Base-by-base conservation (phyloP, 2,888 invertebrate genomes). In the Athetis lepigone region DNA sequence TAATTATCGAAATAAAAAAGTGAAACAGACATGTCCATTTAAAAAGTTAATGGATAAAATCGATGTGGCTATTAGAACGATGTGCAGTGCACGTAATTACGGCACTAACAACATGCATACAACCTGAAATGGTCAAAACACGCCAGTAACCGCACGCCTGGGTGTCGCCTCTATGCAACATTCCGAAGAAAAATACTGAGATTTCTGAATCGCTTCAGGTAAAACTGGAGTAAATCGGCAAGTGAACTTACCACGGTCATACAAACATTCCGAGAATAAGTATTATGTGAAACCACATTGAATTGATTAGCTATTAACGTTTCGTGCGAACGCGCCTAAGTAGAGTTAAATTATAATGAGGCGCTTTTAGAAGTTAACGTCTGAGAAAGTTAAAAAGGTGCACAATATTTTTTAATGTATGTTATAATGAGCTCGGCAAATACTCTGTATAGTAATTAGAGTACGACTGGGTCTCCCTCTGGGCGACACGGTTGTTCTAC, bases 121-220 rank as follows among this genome's bases (percentile, higher is more conserved):
- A 71, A 74, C 86, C 86, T 83, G 85, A 87, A 91, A 92, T 90
- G 90, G 92, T 84, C 88, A 88, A 86, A 90, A 80, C 86, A 87
- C 79, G 87, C 84, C 76, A 77, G 76, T 79, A 70, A 74, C 76
- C 73, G 81, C 85, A 81, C 77, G 77, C 79, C 74, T 39, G 66
- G 40, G 56, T 57, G 77, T 81, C 77, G 81, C 81, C 82, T 81
- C 66, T 71, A 70, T 63, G 75, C 83, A 75, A 77, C 81, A 85
- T 87, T 91, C 85, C 81, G 62, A 76, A 77, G 84, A 86, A 89
- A 88, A 86, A 85, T 81, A 81, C 81, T 27, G 45, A 68, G 77
- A 79, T 83, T 83, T 82, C 81, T 83, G 59, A 63, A 79, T 75
- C 57, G 68, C 69, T 76, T 45, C 68, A 57, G 79, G 80, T 81